A percentile compares a stretch with the other conserved stretches of the same genome.
phyloP scores from a whole-genome alignment of 2,888 invertebrate species.

The Amiota communis region DNA sequence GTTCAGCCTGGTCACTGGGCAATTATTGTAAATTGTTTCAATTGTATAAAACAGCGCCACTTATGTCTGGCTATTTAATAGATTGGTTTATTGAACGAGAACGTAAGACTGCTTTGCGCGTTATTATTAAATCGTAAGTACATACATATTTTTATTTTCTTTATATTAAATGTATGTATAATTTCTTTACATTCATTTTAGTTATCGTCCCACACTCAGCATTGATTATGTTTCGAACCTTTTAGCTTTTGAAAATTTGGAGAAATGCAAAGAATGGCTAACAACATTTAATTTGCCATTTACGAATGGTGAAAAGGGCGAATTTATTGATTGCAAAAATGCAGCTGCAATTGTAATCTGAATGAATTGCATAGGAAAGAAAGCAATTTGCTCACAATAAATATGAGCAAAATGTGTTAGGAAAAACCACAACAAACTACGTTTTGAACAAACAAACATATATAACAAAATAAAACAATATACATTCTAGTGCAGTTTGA shows the following conservation, averaged over 20 bases:
- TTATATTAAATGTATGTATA: not conserved
- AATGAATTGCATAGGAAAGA: slow-evolving; percentile 32
- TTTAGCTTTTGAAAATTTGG: slow-evolving; percentile 89
- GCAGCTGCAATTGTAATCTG: slow-evolving; percentile 63
- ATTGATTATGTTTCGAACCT: slow-evolving; percentile 89
- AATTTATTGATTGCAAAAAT: slow-evolving; percentile 92
- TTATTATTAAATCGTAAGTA: slow-evolving; percentile 98
- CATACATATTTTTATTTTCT: slow-evolving; percentile 58
- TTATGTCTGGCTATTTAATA: slow-evolving; percentile 97
- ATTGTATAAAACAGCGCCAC: slow-evolving; percentile 89
- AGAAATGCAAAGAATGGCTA: slow-evolving; percentile 91
- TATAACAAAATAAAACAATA: not conserved
- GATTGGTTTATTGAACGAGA: slow-evolving; percentile 99
- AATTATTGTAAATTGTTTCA: slow-evolving; percentile 95
- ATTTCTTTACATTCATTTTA: slow-evolving; percentile 74
- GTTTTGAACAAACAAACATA: not conserved
- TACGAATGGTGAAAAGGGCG: slow-evolving; percentile 79
- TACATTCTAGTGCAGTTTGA: not conserved
- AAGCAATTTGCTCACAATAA: not conserved
- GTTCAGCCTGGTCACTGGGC: slow-evolving; percentile 93
- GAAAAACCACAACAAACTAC: not conserved
- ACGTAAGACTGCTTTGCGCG: slow-evolving; percentile 91
- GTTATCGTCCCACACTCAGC: slow-evolving; percentile 94
- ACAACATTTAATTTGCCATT: slow-evolving; percentile 85
- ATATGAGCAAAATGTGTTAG: not conserved